These are phyloP conservation scores for Girardinus metallicus DNA, from an alignment of 2,797 vertebrate species.

Conservation along the genomic window DNA sequence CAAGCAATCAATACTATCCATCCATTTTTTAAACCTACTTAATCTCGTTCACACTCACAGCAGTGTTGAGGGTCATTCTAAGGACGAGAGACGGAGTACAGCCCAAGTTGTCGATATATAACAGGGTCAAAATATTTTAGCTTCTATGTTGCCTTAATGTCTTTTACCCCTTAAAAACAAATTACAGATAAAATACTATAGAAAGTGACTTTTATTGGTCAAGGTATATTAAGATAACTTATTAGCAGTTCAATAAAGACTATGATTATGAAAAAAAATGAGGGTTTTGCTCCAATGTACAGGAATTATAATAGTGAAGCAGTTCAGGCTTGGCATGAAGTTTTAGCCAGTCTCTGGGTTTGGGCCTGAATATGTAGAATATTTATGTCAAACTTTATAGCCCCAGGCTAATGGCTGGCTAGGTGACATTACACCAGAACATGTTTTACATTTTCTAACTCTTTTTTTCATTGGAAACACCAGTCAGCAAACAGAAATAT, in stretches of 20 bases:
- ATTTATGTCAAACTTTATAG: slow-evolving; percentile 29
- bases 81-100: background rate
- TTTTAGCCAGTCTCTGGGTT: slow-evolving; percentile 5
- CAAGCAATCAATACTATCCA: background rate
- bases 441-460: slow-evolving; percentile 9
- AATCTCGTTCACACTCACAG: background rate
- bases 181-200: background rate
- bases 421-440: slow-evolving; percentile 23
- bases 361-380: slow-evolving; percentile 21
- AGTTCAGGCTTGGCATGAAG: background rate
- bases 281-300: background rate
- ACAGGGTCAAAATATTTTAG: background rate
- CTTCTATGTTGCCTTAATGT: background rate
- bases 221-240: background rate
- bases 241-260: background rate
- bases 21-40: background rate
- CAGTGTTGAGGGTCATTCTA: background rate
- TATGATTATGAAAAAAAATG: background rate
- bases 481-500: background rate
- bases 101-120: background rate
- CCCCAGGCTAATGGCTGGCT: slow-evolving; percentile 12
- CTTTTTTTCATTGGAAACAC: background rate
- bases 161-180: background rate
- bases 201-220: background rate
- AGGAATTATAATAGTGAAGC: background rate